Evolutionary conservation across 2,888 invertebrate species (phyloP).

Genomic region (Xestia xanthographa): DNA sequence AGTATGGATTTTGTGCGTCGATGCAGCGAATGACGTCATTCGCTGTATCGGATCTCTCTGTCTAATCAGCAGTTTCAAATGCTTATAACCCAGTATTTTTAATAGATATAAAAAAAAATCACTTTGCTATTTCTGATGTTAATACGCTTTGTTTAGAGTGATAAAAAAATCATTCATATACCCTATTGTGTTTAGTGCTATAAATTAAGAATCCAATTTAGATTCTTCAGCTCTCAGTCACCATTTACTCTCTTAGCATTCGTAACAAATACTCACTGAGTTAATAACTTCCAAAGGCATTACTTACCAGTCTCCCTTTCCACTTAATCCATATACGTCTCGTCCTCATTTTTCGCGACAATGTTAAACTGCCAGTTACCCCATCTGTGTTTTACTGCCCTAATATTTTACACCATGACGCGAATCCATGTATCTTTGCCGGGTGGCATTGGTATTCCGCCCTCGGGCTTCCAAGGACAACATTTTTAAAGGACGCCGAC

Average conservation of each 20-base stretch:
- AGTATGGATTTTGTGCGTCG: too few relatives aligned
- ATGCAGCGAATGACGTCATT: too few relatives aligned
- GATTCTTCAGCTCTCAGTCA: neutral
- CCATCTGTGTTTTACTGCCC: constrained; percentile 49
- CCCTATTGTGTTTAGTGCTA: neutral
- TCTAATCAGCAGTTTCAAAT: too few relatives aligned
- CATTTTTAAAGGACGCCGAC: constrained; percentile 65
- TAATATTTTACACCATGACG: constrained; percentile 56
- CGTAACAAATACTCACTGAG: neutral
- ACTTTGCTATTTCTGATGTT: too few relatives aligned
- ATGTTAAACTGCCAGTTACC: constrained; percentile 34
- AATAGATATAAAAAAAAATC: too few relatives aligned
- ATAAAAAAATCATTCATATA: too few relatives aligned
- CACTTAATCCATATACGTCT: constrained; percentile 6
- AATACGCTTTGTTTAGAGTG: too few relatives aligned
- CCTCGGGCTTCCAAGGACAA: constrained; percentile 51
- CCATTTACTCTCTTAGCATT: neutral
- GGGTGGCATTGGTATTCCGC: constrained; percentile 61
- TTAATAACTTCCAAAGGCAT: neutral
- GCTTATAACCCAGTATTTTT: too few relatives aligned
- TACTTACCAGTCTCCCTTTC: neutral
- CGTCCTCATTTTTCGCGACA: constrained; percentile 33
- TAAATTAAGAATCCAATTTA: neutral
- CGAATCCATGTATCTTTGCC: constrained; percentile 58
- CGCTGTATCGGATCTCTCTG: too few relatives aligned